These are phyloP conservation scores for Leptothorax acervorum DNA, from an alignment of 2,888 invertebrate species.

Conservation along the genomic window DNA sequence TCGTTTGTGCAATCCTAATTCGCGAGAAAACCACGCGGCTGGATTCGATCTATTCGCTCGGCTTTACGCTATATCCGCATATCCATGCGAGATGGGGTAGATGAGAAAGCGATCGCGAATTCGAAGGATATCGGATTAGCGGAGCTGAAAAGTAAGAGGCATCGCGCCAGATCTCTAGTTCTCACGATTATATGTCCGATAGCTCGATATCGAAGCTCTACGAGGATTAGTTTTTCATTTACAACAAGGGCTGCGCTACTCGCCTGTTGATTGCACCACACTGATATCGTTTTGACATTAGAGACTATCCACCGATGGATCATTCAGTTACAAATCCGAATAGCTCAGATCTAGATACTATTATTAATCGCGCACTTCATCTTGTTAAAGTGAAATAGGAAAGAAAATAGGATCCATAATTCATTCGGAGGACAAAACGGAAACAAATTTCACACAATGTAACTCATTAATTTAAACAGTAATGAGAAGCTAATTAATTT, in stretches of 20 bases:
- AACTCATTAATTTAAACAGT: background rate
- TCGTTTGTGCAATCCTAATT: background rate
- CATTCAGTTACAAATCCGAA: background rate
- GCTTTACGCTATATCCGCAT: slow-evolving; percentile 9
- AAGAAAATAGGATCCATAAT: background rate
- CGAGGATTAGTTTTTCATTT: slow-evolving; percentile 3
- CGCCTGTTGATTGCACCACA: background rate
- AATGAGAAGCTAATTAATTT: slow-evolving; percentile 2
- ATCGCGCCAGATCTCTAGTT: background rate
- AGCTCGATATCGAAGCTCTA: slow-evolving; percentile 46
- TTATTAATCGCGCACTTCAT: background rate
- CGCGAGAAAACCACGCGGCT: background rate
- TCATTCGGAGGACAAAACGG: background rate
- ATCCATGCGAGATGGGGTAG: slow-evolving; percentile 26
- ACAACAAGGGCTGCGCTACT: background rate
- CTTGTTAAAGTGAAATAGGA: background rate
- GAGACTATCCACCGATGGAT: background rate
- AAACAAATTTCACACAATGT: background rate
- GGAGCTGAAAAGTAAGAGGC: slow-evolving; percentile 65
- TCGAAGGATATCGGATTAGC: slow-evolving; percentile 69
- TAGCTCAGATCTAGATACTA: background rate
- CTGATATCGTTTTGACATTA: background rate
- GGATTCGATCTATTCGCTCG: background rate
- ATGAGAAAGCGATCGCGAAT: slow-evolving; percentile 61
- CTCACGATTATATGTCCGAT: slow-evolving; percentile 1